phyloP scores from a whole-genome alignment of 2,113 vertebrate species.

The Erythrolamprus reginae region DNA sequence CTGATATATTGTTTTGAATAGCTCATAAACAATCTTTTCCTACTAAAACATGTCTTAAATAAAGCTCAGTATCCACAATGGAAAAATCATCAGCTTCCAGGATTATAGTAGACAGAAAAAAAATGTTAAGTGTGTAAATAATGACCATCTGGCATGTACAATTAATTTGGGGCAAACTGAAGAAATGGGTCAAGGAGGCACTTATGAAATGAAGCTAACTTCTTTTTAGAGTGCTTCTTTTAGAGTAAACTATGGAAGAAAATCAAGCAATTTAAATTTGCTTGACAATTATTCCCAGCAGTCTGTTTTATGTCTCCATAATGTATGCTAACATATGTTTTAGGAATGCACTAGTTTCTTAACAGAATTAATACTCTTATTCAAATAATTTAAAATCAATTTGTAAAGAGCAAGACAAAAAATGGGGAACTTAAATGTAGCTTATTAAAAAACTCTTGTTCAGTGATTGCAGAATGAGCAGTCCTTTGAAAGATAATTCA shows the following conservation, averaged over 20 bases:
- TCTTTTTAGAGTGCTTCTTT: not conserved
- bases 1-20: not conserved
- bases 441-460: not conserved
- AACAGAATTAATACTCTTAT: not conserved
- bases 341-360: not conserved
- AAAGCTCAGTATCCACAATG: not conserved
- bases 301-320: not conserved
- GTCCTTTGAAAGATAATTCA: not conserved
- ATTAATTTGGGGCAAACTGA: not conserved
- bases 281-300: not conserved
- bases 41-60: slow-evolving; percentile 1
- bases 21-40: not conserved
- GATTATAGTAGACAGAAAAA: not conserved
- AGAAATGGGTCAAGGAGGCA: slow-evolving; percentile 12
- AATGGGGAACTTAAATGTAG: not conserved
- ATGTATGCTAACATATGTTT: not conserved
- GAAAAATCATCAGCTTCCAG: not conserved
- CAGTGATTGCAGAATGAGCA: not conserved
- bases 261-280: not conserved
- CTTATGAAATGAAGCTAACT: slow-evolving; percentile 4
- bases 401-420: not conserved
- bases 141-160: not conserved
- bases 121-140: not conserved
- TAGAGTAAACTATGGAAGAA: not conserved
- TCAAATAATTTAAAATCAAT: not conserved